These are phyloP conservation scores for Petrophora chlorosata DNA, from an alignment of 2,888 invertebrate genomes.

Conservation along the genomic window DNA sequence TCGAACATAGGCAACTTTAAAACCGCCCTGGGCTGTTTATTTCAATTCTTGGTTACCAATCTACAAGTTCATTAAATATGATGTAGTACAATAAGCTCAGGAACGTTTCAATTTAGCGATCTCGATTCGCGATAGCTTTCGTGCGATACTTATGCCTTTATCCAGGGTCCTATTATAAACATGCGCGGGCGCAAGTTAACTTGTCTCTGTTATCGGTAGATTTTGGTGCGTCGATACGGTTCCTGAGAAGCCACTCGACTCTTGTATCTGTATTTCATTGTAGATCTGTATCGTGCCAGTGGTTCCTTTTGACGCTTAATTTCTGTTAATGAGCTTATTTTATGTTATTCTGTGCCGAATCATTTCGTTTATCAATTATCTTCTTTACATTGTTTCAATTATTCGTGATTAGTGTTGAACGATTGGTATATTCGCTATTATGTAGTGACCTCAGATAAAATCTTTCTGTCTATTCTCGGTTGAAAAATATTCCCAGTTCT, in stretches of 20 bases:
- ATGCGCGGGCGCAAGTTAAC: conserved; percentile 72
- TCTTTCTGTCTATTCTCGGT: no score
- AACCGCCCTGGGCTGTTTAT: not conserved
- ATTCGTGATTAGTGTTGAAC: no score
- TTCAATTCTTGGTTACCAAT: conserved; percentile 4
- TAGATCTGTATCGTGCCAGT: conserved; percentile 58
- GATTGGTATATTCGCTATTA: no score
- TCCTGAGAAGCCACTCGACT: conserved; percentile 49
- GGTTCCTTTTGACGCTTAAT: conserved; percentile 52
- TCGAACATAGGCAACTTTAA: not conserved
- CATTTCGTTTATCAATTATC: conserved; percentile 20
- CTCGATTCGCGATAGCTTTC: conserved; percentile 65
- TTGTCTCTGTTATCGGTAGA: conserved; percentile 77
- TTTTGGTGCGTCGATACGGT: conserved; percentile 73
- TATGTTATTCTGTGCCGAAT: conserved; percentile 22
- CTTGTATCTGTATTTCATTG: conserved; percentile 54
- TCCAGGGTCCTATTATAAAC: conserved; percentile 70
- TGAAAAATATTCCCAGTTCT: no score
- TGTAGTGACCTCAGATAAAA: no score
- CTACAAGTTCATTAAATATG: conserved; percentile 17
- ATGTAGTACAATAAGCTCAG: conserved; percentile 59
- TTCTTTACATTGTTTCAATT: not conserved
- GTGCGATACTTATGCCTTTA: conserved; percentile 72
- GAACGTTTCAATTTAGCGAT: conserved; percentile 81
- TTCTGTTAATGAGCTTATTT: conserved; percentile 51